phyloP scores from a whole-genome alignment of 2,888 invertebrate genomes.

The Brachyptera risi region DNA sequence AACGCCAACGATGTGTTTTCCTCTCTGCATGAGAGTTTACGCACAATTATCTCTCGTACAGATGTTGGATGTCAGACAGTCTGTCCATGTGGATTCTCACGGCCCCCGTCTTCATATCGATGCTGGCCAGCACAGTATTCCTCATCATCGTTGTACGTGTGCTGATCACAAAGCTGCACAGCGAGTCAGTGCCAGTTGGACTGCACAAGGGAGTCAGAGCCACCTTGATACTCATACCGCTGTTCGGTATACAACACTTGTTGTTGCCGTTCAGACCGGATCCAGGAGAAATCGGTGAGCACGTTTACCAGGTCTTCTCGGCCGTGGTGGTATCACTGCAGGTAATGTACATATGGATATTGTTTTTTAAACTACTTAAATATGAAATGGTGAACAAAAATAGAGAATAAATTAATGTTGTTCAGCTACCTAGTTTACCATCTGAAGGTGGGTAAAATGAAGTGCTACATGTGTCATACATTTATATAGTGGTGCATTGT shows the following conservation, averaged over 20 bases:
- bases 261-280: conserved; percentile 64
- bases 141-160: conserved; percentile 63
- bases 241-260: conserved; percentile 70
- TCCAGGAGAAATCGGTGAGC: conserved; percentile 52
- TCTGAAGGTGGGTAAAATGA: too few relatives aligned
- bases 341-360: too few relatives aligned
- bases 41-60: conserved; percentile 45
- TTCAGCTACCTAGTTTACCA: too few relatives aligned
- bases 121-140: conserved; percentile 59
- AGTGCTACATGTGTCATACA: too few relatives aligned
- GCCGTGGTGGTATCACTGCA: conserved; percentile 68
- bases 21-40: too few relatives aligned
- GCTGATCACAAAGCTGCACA: conserved; percentile 59
- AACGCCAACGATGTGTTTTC: too few relatives aligned
- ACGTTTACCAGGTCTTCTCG: conserved; percentile 60
- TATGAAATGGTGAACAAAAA: too few relatives aligned
- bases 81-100: conserved; percentile 60
- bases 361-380: too few relatives aligned
- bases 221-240: conserved; percentile 68
- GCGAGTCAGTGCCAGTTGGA: conserved; percentile 55
- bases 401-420: too few relatives aligned
- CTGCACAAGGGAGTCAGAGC: conserved; percentile 65
- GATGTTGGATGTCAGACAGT: conserved; percentile 66
- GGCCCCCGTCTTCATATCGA: conserved; percentile 57
- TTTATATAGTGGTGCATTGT: too few relatives aligned